Percentiles rank a stretch among this genome's conserved stretches.
phyloP scores from a whole-genome alignment of 1,140 invertebrate genomes.

The Heliconius himera region DNA sequence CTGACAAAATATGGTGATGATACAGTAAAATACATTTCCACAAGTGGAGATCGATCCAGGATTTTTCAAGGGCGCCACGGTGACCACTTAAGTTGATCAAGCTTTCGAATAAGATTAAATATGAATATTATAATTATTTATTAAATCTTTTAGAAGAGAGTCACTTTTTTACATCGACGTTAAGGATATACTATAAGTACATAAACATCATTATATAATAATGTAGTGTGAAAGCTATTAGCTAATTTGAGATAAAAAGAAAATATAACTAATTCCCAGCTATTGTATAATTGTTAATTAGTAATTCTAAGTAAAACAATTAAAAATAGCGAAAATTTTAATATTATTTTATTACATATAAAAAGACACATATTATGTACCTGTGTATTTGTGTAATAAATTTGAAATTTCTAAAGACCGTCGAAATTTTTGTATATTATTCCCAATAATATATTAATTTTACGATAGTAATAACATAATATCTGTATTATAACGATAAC shows the following conservation, averaged over 20 bases:
- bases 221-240: slow-evolving; percentile 11
- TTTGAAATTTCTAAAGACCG: background rate
- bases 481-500: too few species aligned
- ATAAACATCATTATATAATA: slow-evolving; percentile 1
- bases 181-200: background rate
- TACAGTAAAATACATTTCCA: too few species aligned
- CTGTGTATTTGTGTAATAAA: background rate
- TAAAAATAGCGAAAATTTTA: background rate
- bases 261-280: background rate
- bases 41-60: too few species aligned
- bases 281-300: slow-evolving; percentile 8
- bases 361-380: background rate
- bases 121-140: too few species aligned
- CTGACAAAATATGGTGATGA: too few species aligned
- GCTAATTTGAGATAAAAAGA: background rate
- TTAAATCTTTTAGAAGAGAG: too few species aligned
- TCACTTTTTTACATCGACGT: background rate
- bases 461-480: background rate
- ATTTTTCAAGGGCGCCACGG: too few species aligned
- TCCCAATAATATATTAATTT: background rate
- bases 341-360: background rate
- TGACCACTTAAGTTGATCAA: too few species aligned
- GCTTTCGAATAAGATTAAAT: too few species aligned
- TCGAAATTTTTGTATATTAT: background rate
- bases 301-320: background rate